Evolutionary conservation across 2,888 invertebrate genomes (phyloP), one percentile per base, ranked within the genome.

Genomic region (Neelides folsomi): DNA sequence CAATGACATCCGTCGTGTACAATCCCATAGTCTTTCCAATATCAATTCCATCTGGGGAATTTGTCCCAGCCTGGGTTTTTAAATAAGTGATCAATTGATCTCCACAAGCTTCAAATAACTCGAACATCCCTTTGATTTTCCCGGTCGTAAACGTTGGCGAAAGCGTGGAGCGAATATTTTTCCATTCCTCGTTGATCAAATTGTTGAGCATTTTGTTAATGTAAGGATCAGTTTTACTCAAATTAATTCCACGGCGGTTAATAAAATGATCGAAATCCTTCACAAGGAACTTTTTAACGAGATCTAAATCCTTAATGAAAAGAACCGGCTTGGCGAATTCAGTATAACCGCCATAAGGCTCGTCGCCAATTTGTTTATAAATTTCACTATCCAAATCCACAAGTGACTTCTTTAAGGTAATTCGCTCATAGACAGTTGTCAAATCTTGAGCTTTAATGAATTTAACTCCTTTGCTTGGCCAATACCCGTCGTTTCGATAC

Each of bases 1-100:
- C 66, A 1, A 72, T 67, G 2, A 64, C 60, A 45, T 66, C 64
- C 0, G 59, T 58, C 1, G 58, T 57, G 45, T 52, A 65, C 13
- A 59, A 49, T 6, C 36, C 51, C 3, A 42, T 41, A 1, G 48
- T 18, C 1, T 18, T 39, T 35, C 47, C 10, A 1, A 47, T 43
- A 6, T 27, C 27, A 27, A 27, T 7, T 3, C 27, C 27, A 7
- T 27, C 27, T 5, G 27, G 27, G 27, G 27, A 27, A 7, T 5
- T 27, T 27, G 27, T 5, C n/a, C n/a, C n/a, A n/a, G n/a, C n/a
- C 7, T 5, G 7, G 3, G 7, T 5, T 27, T 27, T 27, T 27
- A 27, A 27, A 7, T 27, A 7, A 27, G 3, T 27, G 7, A 27
- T 27, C 3, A 27, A 7, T 27, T 27, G 27, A 7, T 27, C 27